Percentiles rank a stretch among this genome's conserved stretches.
Conservation (phyloP, 2,888 invertebrate genomes). For the Euzophera pinguis region DNA sequence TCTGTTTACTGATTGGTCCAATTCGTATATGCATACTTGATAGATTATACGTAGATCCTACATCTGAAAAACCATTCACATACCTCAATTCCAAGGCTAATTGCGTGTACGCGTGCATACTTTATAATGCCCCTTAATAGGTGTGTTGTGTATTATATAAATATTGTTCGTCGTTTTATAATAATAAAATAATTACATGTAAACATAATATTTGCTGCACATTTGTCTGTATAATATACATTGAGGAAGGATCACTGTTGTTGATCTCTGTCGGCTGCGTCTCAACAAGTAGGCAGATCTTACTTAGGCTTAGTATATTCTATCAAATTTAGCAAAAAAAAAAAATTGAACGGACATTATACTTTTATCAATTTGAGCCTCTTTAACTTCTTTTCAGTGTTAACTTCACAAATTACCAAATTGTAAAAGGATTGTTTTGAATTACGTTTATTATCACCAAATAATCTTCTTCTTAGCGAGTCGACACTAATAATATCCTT, state of each 20-base stretch:
- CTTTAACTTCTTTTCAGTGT: too few species aligned
- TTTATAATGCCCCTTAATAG: conserved; percentile 7
- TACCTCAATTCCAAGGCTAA: conserved; percentile 40
- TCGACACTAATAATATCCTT: too few species aligned
- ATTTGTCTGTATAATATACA: too few species aligned
- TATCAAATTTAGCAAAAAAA: too few species aligned
- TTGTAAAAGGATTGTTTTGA: neutral
- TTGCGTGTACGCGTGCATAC: conserved; percentile 33
- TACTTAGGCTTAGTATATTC: too few species aligned
- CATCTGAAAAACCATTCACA: conserved; percentile 34
- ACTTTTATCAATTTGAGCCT: too few species aligned
- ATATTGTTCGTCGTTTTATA: neutral
- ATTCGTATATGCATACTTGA: neutral
- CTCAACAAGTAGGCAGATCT: too few species aligned
- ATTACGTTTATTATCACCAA: neutral
- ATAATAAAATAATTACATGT: neutral
- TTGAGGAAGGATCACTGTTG: too few species aligned
- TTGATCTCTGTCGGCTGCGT: too few species aligned
- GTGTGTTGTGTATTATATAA: neutral
- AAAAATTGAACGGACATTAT: too few species aligned
- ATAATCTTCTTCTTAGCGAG: neutral
- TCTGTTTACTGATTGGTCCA: neutral
- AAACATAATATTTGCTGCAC: too few species aligned
- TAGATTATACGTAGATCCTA: conserved; percentile 14
- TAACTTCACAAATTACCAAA: too few species aligned